Evolutionary conservation across 2,113 vertebrate genomes (phyloP).

Genomic region (Columba janthina): DNA sequence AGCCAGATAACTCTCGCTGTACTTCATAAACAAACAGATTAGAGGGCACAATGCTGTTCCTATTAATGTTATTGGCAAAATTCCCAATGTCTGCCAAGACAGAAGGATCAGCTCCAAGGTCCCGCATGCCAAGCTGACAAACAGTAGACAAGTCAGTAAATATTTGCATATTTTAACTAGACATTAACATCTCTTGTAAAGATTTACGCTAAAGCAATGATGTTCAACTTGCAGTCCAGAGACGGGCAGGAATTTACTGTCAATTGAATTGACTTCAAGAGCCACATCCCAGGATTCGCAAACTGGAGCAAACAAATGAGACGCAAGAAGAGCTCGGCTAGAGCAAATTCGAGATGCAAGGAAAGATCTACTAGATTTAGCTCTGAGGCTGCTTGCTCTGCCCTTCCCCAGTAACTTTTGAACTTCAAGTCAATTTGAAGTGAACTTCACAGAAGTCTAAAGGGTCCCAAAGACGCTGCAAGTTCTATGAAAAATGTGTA

Average conservation of each 20-base stretch:
- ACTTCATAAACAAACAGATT: conserved; percentile 71
- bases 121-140: conserved; percentile 63
- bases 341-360: not conserved
- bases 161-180: conserved; percentile 72
- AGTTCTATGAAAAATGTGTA: not conserved
- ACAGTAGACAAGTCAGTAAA: conserved; percentile 72
- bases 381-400: not conserved
- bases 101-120: conserved; percentile 68
- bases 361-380: not conserved
- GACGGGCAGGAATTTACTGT: conserved; percentile 23
- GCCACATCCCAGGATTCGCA: not conserved
- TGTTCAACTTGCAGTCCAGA: conserved; percentile 59
- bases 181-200: conserved; percentile 66
- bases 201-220: conserved; percentile 62
- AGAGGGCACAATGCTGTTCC: conserved; percentile 66
- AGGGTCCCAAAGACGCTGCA: not conserved
- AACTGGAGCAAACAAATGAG: conserved; percentile 15
- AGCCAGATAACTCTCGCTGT: conserved; percentile 57
- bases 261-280: conserved; percentile 14
- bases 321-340: not conserved
- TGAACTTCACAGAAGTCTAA: not conserved
- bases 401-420: not conserved
- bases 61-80: conserved; percentile 67
- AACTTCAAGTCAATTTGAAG: not conserved
- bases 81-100: conserved; percentile 69